Base-by-base conservation (phyloP, 2,797 vertebrate genomes). In the Streptopelia turtur region DNA sequence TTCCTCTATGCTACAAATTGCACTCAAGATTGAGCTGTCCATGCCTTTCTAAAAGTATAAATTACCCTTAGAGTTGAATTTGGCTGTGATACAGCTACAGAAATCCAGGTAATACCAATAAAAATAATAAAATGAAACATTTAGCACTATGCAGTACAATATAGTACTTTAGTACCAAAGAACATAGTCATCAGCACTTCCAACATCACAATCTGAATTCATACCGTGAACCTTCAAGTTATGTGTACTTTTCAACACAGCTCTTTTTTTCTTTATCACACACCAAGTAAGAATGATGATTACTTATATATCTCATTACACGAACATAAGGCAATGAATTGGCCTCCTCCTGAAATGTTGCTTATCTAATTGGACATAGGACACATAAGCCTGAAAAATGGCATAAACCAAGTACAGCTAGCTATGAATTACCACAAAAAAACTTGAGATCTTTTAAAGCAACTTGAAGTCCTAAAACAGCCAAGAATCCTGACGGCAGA, bases 281-380 rank as follows among this genome's bases (percentile, higher is more conserved):
- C 82, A 90, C 71, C 41, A 94, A 93, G 64, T 87, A 96, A 55
- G 33, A 95, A 60, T 39, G 10, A 89, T 11, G 5, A 50, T 81
- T 74, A 60, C 23, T 80, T 78, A 52, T 47, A 3, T 83, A 81
- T 91, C 61, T 80, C 53, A 53, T 94, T 88, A 87, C 72, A 81
- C 6, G 89, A 31, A 83, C 33, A 18, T 35, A 80, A 52, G 28
- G 68, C 53, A 92, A 78, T 12, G 35, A 82, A 71, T 21, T 13
- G 31, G 66, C 11, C 28, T 64, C 18, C 35, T 66, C 24, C 25
- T 43, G 60, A 47, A 80, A 87, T 33, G 35, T 1, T 81, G 45
- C 52, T 83, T 86, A 94, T 83, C 41, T 69, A 59, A 78, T 90
- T 86, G 90, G 57, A 68, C 5, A 9, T 21, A 52, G 85, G 76